Conservation (phyloP, 1,140 invertebrate genomes). For the Sweltsa coloradensis region DNA sequence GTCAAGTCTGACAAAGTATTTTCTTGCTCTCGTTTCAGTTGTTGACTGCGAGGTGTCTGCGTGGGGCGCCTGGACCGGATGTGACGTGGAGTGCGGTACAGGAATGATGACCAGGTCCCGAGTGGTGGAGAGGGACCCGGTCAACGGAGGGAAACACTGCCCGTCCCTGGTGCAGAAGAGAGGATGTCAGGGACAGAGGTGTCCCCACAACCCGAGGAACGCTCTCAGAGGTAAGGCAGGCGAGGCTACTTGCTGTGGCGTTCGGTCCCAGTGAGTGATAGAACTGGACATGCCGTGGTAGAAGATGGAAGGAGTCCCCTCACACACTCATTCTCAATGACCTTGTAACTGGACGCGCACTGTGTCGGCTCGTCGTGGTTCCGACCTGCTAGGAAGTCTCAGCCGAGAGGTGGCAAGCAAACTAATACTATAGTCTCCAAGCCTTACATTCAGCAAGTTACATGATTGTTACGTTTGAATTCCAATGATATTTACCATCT, state of each 20-base stretch:
- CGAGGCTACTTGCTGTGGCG: neutral
- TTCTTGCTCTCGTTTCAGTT: constrained; percentile 41
- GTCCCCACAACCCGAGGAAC: constrained; percentile 49
- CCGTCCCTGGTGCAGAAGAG: constrained; percentile 57
- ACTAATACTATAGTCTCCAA: too few species aligned
- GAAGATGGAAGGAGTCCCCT: too few species aligned
- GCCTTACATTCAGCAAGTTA: too few species aligned
- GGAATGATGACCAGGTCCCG: constrained; percentile 58
- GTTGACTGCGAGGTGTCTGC: constrained; percentile 62
- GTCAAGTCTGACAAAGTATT: constrained; percentile 1
- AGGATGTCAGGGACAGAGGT: constrained; percentile 56
- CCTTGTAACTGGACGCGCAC: too few species aligned
- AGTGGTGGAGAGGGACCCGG: constrained; percentile 41
- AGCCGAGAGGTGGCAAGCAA: too few species aligned
- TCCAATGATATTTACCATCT: too few species aligned
- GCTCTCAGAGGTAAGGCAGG: constrained; percentile 50
- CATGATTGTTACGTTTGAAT: too few species aligned
- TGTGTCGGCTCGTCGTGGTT: too few species aligned
- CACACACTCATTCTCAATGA: too few species aligned
- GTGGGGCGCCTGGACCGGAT: constrained; percentile 64
- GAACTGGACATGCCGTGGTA: too few species aligned
- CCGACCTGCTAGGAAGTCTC: too few species aligned
- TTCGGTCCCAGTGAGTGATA: too few species aligned
- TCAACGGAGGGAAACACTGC: constrained; percentile 64
- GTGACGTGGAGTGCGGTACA: constrained; percentile 59